phyloP scores from a whole-genome alignment of 2,113 vertebrate genomes.

The Nansenia antarctica region DNA sequence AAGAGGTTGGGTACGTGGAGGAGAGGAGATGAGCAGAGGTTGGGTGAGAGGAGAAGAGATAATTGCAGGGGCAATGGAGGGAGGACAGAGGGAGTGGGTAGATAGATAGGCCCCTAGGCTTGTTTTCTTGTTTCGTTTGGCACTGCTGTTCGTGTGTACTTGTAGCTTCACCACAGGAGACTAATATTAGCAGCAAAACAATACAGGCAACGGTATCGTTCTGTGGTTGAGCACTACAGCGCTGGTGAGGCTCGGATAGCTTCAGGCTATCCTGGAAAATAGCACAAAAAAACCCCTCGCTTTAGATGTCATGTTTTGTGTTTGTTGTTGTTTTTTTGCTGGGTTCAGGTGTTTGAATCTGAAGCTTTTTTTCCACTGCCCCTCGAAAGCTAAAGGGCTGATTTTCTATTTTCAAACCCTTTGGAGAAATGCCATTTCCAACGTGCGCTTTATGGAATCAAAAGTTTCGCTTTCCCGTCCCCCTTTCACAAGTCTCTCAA shows the following conservation, averaged over 20 bases:
- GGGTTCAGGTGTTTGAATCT: neutral
- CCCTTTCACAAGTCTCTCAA: neutral
- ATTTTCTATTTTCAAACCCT: neutral
- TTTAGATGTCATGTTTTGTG: neutral
- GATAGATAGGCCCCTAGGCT: neutral
- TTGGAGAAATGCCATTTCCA: neutral
- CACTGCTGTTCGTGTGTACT: neutral
- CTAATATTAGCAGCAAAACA: constrained; percentile 5
- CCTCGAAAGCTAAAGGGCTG: neutral
- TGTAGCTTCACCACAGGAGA: neutral
- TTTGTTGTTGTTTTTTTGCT: neutral
- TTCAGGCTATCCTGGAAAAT: neutral
- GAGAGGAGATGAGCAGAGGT: constrained; percentile 10
- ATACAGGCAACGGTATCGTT: neutral
- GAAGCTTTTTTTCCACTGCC: neutral
- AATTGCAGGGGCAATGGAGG: too few relatives aligned
- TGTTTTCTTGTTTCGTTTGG: neutral
- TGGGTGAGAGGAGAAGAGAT: constrained; percentile 36
- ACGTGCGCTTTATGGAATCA: neutral
- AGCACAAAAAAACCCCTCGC: neutral
- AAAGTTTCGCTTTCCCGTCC: neutral
- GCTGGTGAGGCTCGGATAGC: neutral
- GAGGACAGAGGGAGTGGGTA: too few relatives aligned
- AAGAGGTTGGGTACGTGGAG: neutral
- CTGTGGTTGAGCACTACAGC: neutral